Conservation (phyloP, 2,888 invertebrate species). For the Hoplodrina blanda region DNA sequence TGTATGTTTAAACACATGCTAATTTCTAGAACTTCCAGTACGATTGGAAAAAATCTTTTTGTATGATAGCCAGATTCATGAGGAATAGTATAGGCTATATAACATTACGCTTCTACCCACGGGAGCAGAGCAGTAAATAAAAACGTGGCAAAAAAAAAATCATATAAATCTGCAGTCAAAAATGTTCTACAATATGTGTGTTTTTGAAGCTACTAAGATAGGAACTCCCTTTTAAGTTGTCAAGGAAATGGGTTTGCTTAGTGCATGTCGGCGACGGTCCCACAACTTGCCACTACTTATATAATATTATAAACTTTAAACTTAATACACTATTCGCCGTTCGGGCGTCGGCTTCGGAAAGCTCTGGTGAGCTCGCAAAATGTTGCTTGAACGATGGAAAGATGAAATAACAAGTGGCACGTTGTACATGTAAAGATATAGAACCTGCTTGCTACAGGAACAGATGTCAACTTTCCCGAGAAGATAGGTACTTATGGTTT, state of each 20-base stretch:
- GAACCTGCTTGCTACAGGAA: not conserved
- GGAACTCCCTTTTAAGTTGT: slow-evolving; percentile 32
- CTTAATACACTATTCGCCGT: slow-evolving; percentile 46
- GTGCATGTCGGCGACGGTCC: slow-evolving; percentile 38
- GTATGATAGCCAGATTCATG: too few species aligned
- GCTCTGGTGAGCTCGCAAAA: slow-evolving; percentile 41
- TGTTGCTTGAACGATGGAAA: slow-evolving; percentile 19
- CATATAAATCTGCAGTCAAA: not conserved
- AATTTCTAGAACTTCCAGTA: too few species aligned
- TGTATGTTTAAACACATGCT: too few species aligned
- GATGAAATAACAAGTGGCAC: slow-evolving; percentile 19
- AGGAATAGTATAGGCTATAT: too few species aligned
- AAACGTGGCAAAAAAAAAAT: not conserved
- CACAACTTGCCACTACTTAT: slow-evolving; percentile 48
- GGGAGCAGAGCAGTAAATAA: too few species aligned
- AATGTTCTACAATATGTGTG: slow-evolving; percentile 1
- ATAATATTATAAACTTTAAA: slow-evolving; percentile 57
- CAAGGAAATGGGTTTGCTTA: slow-evolving; percentile 46
- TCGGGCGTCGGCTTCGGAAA: slow-evolving; percentile 24
- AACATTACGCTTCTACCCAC: too few species aligned
- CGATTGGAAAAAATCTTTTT: too few species aligned
- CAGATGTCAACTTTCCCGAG: not conserved
- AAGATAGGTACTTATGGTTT: not conserved
- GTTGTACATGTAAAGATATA: slow-evolving; percentile 11
- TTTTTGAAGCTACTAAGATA: slow-evolving; percentile 16